These are phyloP conservation scores for Geococcyx californianus DNA, from an alignment of 2,113 vertebrate species.

Conservation along the genomic window DNA sequence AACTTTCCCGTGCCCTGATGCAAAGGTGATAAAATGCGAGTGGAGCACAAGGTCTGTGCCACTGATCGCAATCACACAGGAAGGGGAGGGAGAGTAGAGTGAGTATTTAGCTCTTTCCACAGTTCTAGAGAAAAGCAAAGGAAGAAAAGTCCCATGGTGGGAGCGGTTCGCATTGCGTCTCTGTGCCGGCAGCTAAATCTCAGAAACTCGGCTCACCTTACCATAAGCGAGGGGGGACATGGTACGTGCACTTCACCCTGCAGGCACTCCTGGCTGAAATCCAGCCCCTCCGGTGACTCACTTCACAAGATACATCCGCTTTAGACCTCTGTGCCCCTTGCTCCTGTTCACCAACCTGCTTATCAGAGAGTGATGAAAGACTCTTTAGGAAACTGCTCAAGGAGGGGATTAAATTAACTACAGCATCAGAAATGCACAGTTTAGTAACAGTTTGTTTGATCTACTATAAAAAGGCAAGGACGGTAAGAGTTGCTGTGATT, in stretches of 20 bases:
- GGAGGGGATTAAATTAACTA: background rate
- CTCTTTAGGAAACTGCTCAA: background rate
- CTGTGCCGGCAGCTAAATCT: background rate
- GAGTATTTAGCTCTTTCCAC: background rate
- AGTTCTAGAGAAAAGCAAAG: background rate
- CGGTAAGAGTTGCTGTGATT: background rate
- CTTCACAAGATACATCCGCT: background rate
- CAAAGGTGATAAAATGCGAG: background rate
- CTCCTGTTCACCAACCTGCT: background rate
- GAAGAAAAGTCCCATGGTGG: fast-evolving
- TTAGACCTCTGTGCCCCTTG: background rate
- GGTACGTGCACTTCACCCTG: background rate
- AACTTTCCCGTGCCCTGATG: background rate
- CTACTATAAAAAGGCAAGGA: background rate
- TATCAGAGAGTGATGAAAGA: background rate
- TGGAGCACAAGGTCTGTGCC: background rate
- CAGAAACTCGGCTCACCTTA: fast-evolving
- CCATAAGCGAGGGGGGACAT: background rate
- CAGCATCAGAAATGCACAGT: background rate
- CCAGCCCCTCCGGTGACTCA: background rate
- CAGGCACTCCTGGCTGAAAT: background rate
- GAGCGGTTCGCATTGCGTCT: background rate
- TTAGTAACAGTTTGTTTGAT: background rate
- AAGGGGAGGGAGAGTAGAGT: background rate
- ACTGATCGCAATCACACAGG: fast-evolving